Evolutionary conservation across 2,888 invertebrate genomes (phyloP), one percentile per base, ranked within the genome.

Genomic region (Cosmopolites sordidus): DNA sequence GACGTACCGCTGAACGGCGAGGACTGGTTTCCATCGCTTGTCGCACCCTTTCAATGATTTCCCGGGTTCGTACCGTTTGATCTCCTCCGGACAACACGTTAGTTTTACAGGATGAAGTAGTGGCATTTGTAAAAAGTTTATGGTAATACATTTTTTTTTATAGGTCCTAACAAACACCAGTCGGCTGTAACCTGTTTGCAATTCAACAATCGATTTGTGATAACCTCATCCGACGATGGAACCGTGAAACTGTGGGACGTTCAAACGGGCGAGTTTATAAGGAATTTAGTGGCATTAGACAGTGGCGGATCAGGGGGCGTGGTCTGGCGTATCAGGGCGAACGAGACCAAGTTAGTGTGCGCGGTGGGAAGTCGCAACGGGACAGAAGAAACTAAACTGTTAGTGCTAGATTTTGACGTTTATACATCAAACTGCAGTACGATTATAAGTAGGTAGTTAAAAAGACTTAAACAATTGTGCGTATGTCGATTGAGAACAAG

Each of bases 201-300:
- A 75, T 95, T 97, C 67, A 94, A 95, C 77, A 90, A 88, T 70
- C 89, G 92, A 59, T 96, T 98, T 80, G 97, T 99, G 62, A 95
- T 98, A 67, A 97, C 98, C 16, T 98, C 98, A 11, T 97, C 97
- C 1, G 99, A 99, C 73, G 99, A 99, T 76, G 99, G 99, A 50
- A 98, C 97, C 1, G 99, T 99, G 14, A 99, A 99, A 75, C 79
- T 99, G 54, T 99, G 99, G 99, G 97, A 99, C 76, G 87, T 98
- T 42, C 88, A 89, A 72, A 96, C 94, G 48, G 94, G 92, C 73
- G 93, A 94, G 69, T 98, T 98, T 75, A 89, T 99, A 60, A 84
- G 98, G 58, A 95, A 99, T 77, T 81, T 99, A 59, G 94, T 99
- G 53, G 86, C 92, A 38, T 78, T 99, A 59, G 88, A 90, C 56